Evolutionary conservation across 2,797 vertebrate species (phyloP), one percentile per base, ranked within the genome.

Genomic region (Etheostoma perlongum): DNA sequence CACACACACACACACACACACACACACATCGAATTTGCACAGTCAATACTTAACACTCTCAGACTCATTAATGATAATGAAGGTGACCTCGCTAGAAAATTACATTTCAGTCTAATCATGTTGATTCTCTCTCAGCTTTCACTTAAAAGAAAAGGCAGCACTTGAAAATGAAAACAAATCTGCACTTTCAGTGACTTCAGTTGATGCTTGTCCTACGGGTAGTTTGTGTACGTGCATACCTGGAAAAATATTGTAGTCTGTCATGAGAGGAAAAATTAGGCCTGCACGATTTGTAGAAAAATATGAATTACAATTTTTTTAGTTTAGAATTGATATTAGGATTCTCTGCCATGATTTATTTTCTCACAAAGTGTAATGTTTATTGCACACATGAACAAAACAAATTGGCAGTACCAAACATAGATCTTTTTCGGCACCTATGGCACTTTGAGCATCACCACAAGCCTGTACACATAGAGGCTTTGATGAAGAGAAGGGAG

Each of bases 31-130:
- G 2, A n/a, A 54, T 73, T 57, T 54, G 55, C 15, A 25, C 7
- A 16, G 44, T 72, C 60, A 40, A 51, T 54, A 42, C 23, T 14
- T 65, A 11, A 40, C 36, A 40, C 36, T 14, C 59, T 65, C 19
- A 40, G 21, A 67, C 67, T 51, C 65, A 73, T 61, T 75, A 73
- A 71, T 79, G 61, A 46, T 73, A 72, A 79, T 76, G 51, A 83
- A 75, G 51, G 81, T 78, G 74, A 72, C 54, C 63, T 33, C 13
- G 51, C 25, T 27, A 21, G 44, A 78, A 70, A 78, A 79, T 57
- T 60, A 19, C 30, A 70, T 64, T 64, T 19, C 4, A 0, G 25
- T 54, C 59, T 63, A 63, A 81, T 78, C 62, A 64, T 42, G 52
- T 76, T 52, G 60, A 80, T 66, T 72, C 19, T 67, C 46, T 70